Percentiles rank a stretch among this genome's conserved stretches.
Evolutionary conservation across 2,113 vertebrate genomes (phyloP).

Genomic region (Platycercus adscitus): DNA sequence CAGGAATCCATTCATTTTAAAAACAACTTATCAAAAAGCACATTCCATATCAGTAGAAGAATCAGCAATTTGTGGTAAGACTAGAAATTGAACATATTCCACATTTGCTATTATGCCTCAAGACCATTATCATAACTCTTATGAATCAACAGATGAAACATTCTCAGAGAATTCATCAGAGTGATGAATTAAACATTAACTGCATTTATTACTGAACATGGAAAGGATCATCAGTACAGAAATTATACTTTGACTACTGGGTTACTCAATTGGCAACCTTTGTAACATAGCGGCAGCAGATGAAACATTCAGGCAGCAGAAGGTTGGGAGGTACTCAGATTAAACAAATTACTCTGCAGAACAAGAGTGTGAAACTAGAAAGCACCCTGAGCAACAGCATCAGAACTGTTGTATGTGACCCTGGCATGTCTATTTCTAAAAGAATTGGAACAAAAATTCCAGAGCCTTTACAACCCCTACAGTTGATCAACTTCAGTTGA

Average conservation of each 20-base stretch:
- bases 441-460: background rate
- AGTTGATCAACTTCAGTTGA: background rate
- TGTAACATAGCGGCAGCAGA: conserved; percentile 33
- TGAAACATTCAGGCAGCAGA: background rate
- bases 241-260: conserved; percentile 6
- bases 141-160: background rate
- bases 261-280: conserved; percentile 59
- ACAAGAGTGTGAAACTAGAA: background rate
- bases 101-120: background rate
- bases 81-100: background rate
- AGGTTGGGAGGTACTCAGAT: background rate
- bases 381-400: background rate
- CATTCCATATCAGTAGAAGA: background rate
- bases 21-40: background rate
- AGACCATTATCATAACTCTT: conserved; percentile 23
- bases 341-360: background rate
- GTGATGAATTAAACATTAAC: conserved; percentile 46
- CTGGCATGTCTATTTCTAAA: background rate
- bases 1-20: background rate
- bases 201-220: conserved; percentile 47
- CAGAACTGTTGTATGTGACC: background rate
- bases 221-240: conserved; percentile 29
- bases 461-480: background rate
- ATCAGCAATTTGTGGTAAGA: background rate
- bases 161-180: background rate